These are phyloP conservation scores for Gymnogyps californianus DNA, from an alignment of 2,113 vertebrate genomes.

Conservation along the genomic window DNA sequence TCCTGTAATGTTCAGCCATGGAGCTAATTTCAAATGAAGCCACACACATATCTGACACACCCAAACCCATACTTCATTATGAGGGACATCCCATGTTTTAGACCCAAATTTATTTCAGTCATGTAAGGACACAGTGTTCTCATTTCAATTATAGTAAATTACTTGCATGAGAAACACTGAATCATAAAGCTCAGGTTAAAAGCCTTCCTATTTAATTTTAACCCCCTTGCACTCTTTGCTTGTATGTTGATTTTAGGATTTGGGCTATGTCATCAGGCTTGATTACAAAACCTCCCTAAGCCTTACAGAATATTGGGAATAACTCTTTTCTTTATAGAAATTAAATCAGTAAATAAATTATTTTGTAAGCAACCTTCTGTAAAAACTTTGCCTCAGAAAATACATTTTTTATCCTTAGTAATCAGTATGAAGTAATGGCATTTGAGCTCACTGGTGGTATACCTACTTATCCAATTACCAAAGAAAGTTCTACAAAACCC, in stretches of 20 bases:
- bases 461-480: not conserved
- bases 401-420: not conserved
- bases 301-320: not conserved
- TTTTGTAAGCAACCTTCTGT: not conserved
- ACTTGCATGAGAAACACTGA: slow-evolving; percentile 4
- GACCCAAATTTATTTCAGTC: slow-evolving; percentile 3
- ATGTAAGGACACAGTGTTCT: not conserved
- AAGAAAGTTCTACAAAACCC: not conserved
- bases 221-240: not conserved
- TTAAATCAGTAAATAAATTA: not conserved
- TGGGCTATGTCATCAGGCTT: not conserved
- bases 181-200: slow-evolving; percentile 10
- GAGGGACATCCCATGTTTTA: not conserved
- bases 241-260: not conserved
- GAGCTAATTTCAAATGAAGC: slow-evolving; percentile 22
- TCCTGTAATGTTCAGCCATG: not conserved
- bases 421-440: not conserved
- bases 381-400: not conserved
- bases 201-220: not conserved
- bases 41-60: slow-evolving; percentile 2
- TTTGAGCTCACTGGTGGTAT: not conserved
- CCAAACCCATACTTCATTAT: slow-evolving; percentile 1
- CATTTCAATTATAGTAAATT: slow-evolving; percentile 12
- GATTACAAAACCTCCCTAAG: not conserved
- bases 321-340: not conserved